phyloP scores from a whole-genome alignment of 2,797 vertebrate genomes.

The Brotula barbata region DNA sequence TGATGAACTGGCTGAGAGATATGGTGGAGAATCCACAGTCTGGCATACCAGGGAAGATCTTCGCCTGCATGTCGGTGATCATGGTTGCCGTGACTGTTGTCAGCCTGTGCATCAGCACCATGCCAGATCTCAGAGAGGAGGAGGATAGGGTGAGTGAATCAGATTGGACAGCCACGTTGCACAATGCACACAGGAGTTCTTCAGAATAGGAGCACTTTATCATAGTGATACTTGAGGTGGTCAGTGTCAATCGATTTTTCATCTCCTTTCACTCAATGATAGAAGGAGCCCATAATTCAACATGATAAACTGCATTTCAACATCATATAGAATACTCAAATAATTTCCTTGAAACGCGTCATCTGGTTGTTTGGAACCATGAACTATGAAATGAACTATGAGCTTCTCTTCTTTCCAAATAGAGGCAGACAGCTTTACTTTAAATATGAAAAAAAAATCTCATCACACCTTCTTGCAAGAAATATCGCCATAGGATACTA shows the following conservation, averaged over 20 bases:
- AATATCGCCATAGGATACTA: conserved; percentile 5
- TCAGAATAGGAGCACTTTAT: no score
- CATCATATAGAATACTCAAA: neutral
- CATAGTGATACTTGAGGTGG: conserved; percentile 1
- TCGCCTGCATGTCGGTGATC: conserved; percentile 91
- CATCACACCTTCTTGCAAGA: conserved; percentile 24
- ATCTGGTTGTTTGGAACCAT: no score
- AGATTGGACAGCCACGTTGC: conserved; percentile 16
- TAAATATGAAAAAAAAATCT: no score
- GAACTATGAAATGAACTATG: no score
- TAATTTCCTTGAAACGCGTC: no score
- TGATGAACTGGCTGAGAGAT: conserved; percentile 87
- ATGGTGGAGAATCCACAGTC: conserved; percentile 95
- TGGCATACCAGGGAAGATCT: conserved; percentile 91
- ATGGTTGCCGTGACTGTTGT: conserved; percentile 94
- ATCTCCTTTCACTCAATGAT: conserved; percentile 7
- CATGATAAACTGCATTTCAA: neutral
- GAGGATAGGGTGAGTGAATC: conserved; percentile 90
- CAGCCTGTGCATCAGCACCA: conserved; percentile 96
- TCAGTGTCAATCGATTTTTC: no score
- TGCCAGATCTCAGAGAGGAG: conserved; percentile 95
- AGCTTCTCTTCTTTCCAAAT: no score
- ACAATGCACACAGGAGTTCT: neutral
- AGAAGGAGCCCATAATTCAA: conserved; percentile 9
- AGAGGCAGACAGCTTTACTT: no score